Evolutionary conservation across 2,888 invertebrate genomes (phyloP), one percentile per base, ranked within the genome.

Genomic region (Girardia tigrina): DNA sequence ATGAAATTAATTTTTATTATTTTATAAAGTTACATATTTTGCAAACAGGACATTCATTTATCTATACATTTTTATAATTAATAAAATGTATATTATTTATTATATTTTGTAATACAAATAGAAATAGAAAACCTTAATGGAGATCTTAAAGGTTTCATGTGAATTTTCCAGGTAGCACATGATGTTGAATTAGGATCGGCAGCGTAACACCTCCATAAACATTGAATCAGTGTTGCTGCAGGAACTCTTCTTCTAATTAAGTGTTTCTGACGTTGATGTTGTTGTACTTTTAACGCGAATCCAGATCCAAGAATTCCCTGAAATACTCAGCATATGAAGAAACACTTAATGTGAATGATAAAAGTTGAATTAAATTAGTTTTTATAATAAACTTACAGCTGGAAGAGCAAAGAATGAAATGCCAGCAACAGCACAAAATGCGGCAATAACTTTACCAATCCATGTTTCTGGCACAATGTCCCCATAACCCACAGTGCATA

Each of bases 401-500:
- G 94, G 94, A 80, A 94, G 88, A 78, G 93, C 94, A 86, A 94
- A 94, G 87, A 94, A 93, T 36, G 93, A 92, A 82, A 94, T 94
- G 77, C 93, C 93, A 80, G 92, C 87, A 74, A 94, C 88, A 77
- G 93, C 92, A 85, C 92, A 93, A 86, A 92, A 91, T 75, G 93
- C 91, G 78, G 93, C 93, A 81, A 94, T 91, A 83, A 94, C 88
- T 87, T 94, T 94, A 75, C 94, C 94, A 81, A 90, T 90, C 92
- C 93, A 93, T 77, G 92, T 92, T 85, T 89, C 89, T 74, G 93
- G 93, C 80, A 91, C 91, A 85, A 91, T 90, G 86, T 94, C 93
- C 81, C 93, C 94, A 84, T 94, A 94, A 77, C 84, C 84, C 80
- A 94, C 93, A 42, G 94, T 94, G 85, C 92, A 92, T 81, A 94